A percentile compares a stretch with the other conserved stretches of the same genome.
phyloP scores from a whole-genome alignment of 2,797 vertebrate species.

The Apodemus agrarius region DNA sequence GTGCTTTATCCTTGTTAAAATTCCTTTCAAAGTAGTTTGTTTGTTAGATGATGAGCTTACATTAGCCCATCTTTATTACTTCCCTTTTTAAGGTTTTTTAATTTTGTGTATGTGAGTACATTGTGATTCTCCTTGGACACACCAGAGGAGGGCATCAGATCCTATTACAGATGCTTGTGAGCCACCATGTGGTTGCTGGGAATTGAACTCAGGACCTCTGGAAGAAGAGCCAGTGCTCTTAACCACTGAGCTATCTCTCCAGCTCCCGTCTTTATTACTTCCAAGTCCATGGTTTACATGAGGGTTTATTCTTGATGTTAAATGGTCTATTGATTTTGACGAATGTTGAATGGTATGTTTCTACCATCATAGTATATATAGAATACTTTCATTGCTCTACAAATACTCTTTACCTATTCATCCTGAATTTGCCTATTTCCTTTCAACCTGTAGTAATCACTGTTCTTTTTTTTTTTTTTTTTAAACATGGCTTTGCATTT shows the following conservation, averaged over 20 bases:
- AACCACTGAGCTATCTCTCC: no score
- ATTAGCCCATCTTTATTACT: neutral
- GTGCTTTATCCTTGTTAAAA: neutral
- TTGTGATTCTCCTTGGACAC: no score
- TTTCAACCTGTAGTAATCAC: neutral
- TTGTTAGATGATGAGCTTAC: neutral
- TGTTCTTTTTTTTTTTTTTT: neutral
- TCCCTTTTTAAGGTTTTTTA: no score
- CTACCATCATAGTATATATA: neutral
- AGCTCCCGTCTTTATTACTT: neutral
- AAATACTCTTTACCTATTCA: neutral
- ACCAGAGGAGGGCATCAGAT: no score
- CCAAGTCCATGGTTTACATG: neutral
- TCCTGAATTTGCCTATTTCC: neutral
- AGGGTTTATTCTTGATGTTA: neutral
- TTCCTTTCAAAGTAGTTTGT: neutral
- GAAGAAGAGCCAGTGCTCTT: no score
- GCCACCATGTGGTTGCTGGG: no score
- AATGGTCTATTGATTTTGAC: neutral
- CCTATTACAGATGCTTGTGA: no score
- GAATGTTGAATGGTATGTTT: neutral
- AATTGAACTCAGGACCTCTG: no score
- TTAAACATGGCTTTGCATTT: neutral
- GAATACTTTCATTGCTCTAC: neutral
- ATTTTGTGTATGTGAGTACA: no score